These are phyloP conservation scores for Leucopsar rothschildi DNA, from an alignment of 2,113 vertebrate genomes.

Conservation along the genomic window DNA sequence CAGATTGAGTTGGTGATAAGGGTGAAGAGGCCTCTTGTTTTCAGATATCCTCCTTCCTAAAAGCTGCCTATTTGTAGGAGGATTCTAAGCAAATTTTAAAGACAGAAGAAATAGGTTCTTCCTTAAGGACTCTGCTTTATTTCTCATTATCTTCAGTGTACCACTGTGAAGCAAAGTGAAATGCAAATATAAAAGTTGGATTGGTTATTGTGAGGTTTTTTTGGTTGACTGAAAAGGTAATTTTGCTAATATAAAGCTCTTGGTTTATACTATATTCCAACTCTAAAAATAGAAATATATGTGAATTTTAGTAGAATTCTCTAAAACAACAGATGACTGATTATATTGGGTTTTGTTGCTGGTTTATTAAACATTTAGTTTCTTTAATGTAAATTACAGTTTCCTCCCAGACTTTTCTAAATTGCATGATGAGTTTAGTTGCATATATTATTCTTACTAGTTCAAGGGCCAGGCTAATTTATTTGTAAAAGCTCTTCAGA, in stretches of 20 bases:
- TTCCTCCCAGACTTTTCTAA: background rate
- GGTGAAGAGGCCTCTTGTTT: background rate
- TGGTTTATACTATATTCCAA: background rate
- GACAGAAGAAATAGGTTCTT: background rate
- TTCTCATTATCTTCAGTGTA: background rate
- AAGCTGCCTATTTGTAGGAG: background rate
- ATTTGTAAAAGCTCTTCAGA: background rate
- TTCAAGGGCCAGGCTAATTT: background rate
- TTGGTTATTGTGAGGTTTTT: rapidly evolving
- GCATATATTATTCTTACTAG: background rate
- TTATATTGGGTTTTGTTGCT: background rate
- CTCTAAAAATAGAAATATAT: background rate
- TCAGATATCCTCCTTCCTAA: background rate
- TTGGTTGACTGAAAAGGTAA: background rate
- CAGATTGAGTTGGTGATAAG: background rate
- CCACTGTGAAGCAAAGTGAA: background rate
- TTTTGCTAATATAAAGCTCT: background rate
- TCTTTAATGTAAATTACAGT: background rate
- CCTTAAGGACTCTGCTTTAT: background rate
- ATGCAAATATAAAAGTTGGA: background rate
- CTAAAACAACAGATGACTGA: background rate
- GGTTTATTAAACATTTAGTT: background rate
- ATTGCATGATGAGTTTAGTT: background rate
- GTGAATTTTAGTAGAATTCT: background rate
- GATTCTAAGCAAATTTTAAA: background rate